Evolutionary conservation across 2,888 invertebrate genomes (phyloP), one percentile per base, ranked within the genome.

Genomic region (Dyspetes luteomarginatus): DNA sequence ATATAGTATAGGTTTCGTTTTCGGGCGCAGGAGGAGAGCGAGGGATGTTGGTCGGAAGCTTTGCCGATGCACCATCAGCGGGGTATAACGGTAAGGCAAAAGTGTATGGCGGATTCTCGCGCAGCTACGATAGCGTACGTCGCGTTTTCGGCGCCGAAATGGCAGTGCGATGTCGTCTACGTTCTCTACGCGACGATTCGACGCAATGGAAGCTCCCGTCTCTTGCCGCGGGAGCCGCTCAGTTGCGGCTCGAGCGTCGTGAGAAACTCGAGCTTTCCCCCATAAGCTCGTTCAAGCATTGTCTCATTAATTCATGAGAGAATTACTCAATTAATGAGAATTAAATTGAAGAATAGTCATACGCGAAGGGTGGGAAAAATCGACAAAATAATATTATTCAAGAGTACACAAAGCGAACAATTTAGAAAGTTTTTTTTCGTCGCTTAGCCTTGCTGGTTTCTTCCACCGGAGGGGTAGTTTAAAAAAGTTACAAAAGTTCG

Each of bases 211-310:
- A 89, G 90, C 90, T 90, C 86, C 83, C 84, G 84, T 84, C 89
- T 87, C 91, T 91, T 90, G 90, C 91, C 89, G 90, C 89, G 90
- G 88, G 88, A 89, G 90, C 89, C 85, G 15, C 82, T 91, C 91
- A 91, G 91, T 92, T 90, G 90, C 90, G 91, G 90, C 89, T 89
- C 89, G 90, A 90, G 90, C 90, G 87, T 88, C 88, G 88, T 82
- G 80, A 76, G 82, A 83, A 83, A 82, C 83, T 82, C 83, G 78
- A 81, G 78, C 78, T 81, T 81, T 74, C 48, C 26, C 84, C 87
- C 84, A 89, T 85, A 89, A 88, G 85, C 84, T 80, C 77, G 83
- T 69, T 64, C 41, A 45, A 48, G 36, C 36, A 12, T 36, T n/a
- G n/a, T n/a, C n/a, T n/a, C n/a, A n/a, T n/a, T n/a, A n/a, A n/a